These are phyloP conservation scores for Lophius piscatorius DNA, from an alignment of 2,113 vertebrate species.

Conservation along the genomic window DNA sequence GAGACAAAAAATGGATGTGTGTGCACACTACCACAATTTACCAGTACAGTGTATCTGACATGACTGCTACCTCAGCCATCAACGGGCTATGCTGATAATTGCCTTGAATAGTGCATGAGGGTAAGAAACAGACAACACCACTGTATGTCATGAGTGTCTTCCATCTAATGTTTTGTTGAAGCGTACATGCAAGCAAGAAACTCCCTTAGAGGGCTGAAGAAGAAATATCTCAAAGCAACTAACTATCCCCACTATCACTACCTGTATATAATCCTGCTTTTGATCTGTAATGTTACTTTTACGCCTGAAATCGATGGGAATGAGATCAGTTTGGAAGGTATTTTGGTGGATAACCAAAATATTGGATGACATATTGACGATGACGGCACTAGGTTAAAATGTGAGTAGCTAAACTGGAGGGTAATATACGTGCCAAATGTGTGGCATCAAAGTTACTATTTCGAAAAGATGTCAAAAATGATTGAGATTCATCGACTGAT, in stretches of 20 bases:
- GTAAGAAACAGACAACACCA: slow-evolving; percentile 39
- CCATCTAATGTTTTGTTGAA: slow-evolving; percentile 37
- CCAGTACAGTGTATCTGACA: slow-evolving; percentile 43
- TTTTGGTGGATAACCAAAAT: too few species aligned
- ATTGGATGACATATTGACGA: too few species aligned
- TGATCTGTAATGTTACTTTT: slow-evolving; percentile 12
- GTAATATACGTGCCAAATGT: too few species aligned
- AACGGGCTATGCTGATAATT: slow-evolving; percentile 37
- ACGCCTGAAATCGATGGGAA: slow-evolving; percentile 21
- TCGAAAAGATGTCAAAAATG: too few species aligned
- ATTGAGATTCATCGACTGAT: too few species aligned
- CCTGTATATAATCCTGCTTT: slow-evolving; percentile 19
- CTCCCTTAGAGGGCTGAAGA: slow-evolving; percentile 24
- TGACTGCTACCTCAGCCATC: slow-evolving; percentile 22
- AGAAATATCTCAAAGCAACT: slow-evolving; percentile 11
- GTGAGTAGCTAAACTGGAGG: too few species aligned
- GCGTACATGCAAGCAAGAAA: slow-evolving; percentile 19
- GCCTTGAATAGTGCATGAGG: slow-evolving; percentile 23
- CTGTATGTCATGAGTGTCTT: slow-evolving; percentile 28
- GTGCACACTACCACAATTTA: slow-evolving; percentile 50
- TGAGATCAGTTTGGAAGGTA: too few species aligned
- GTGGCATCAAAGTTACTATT: too few species aligned
- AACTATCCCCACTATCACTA: slow-evolving; percentile 23
- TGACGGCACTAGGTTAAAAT: too few species aligned
- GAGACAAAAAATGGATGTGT: slow-evolving; percentile 39